A percentile compares a stretch with the other conserved stretches of the same genome.
These are phyloP conservation scores for Eulithis testata DNA, from an alignment of 2,888 invertebrate species.

Conservation along the genomic window DNA sequence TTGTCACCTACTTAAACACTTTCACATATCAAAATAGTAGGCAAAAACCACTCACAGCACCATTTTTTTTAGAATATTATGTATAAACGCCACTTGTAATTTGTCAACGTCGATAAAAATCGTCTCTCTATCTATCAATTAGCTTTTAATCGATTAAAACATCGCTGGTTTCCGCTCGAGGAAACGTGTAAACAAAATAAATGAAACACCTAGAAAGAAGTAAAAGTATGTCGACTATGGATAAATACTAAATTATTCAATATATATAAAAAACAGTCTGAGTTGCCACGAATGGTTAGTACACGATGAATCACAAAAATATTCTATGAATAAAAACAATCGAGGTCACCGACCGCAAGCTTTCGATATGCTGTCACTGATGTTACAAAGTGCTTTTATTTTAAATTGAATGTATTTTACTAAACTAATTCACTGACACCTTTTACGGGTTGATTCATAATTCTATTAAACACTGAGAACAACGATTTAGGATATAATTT, in stretches of 20 bases:
- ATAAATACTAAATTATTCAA: slow-evolving; percentile 42
- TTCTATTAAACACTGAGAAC: not conserved
- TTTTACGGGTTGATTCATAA: slow-evolving; percentile 29
- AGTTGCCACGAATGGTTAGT: slow-evolving; percentile 28
- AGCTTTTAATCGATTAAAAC: slow-evolving; percentile 17
- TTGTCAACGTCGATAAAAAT: slow-evolving; percentile 8
- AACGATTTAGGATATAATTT: not conserved
- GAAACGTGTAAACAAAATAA: slow-evolving; percentile 37
- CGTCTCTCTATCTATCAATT: slow-evolving; percentile 8
- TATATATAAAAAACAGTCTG: slow-evolving; percentile 39
- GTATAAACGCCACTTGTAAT: slow-evolving; percentile 1
- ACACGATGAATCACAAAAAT: slow-evolving; percentile 52
- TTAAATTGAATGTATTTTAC: slow-evolving; percentile 38
- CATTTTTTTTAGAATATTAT: not conserved
- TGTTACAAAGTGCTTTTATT: slow-evolving; percentile 42
- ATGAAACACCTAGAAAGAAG: slow-evolving; percentile 39
- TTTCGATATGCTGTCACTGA: slow-evolving; percentile 45
- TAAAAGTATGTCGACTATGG: slow-evolving; percentile 46
- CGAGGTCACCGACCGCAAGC: slow-evolving; percentile 50
- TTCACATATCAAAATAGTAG: slow-evolving; percentile 21
- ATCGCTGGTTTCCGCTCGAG: slow-evolving; percentile 11
- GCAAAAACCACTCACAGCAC: slow-evolving; percentile 2
- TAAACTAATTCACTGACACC: slow-evolving; percentile 38
- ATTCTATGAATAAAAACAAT: slow-evolving; percentile 43
- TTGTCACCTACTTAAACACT: slow-evolving; percentile 31